Conservation (phyloP, 2,888 invertebrate species). For the Hymenopus coronatus region DNA sequence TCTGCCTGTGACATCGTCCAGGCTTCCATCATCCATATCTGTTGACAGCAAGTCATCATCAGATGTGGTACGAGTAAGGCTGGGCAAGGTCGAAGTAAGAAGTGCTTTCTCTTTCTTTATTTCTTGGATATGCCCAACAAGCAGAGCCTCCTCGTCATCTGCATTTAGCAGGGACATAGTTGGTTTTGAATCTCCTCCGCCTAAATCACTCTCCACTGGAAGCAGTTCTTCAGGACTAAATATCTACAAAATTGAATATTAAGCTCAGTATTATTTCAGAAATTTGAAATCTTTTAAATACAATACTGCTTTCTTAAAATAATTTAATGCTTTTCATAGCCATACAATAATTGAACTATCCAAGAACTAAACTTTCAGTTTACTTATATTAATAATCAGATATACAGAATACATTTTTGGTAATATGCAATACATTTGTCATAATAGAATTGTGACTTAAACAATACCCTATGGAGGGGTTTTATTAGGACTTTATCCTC, state of each 20-base stretch:
- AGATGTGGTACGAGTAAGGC: slow-evolving; percentile 77
- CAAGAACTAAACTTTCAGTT: no score
- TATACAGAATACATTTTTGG: no score
- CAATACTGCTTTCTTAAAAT: background rate
- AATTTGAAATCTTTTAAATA: background rate
- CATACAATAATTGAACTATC: no score
- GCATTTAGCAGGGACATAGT: slow-evolving; percentile 40
- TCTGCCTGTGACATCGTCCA: slow-evolving; percentile 49
- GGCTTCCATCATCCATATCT: slow-evolving; percentile 71
- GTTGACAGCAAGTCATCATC: slow-evolving; percentile 83
- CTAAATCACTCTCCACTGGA: slow-evolving; percentile 25
- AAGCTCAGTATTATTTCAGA: background rate
- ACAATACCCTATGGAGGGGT: no score
- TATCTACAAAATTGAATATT: slow-evolving; percentile 36
- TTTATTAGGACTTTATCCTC: no score
- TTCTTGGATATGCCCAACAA: slow-evolving; percentile 76
- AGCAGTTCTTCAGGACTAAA: slow-evolving; percentile 59
- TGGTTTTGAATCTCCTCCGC: slow-evolving; percentile 61
- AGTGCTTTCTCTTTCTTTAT: slow-evolving; percentile 79
- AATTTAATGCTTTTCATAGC: background rate
- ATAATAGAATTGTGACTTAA: no score
- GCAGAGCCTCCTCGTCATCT: slow-evolving; percentile 70
- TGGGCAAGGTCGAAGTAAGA: slow-evolving; percentile 74
- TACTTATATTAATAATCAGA: no score
- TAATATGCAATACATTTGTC: no score